Percentiles rank a stretch among this genome's conserved stretches.
Evolutionary conservation across 2,797 vertebrate genomes (phyloP).

Genomic region (Siniperca undulata): DNA sequence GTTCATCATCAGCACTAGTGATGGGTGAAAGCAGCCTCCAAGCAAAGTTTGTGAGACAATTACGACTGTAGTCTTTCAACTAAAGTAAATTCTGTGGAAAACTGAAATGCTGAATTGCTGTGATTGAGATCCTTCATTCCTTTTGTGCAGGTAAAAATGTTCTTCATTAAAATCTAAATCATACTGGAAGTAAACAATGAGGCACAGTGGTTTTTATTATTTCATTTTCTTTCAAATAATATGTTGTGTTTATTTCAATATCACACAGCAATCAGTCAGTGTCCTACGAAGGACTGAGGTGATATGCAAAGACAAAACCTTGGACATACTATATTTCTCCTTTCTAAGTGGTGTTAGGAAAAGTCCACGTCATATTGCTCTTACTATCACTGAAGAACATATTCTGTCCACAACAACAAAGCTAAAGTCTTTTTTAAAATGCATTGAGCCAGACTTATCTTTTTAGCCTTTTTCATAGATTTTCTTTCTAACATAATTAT

Average conservation of each 20-base stretch:
- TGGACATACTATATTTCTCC: conserved; percentile 40
- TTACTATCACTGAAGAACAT: neutral
- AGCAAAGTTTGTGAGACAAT: neutral
- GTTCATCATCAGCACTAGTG: neutral
- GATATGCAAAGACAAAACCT: conserved; percentile 35
- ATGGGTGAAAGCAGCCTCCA: neutral
- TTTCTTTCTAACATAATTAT: conserved; percentile 49
- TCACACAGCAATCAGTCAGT: conserved; percentile 1
- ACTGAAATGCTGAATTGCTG: conserved; percentile 9
- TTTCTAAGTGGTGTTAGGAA: conserved; percentile 20
- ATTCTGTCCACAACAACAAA: neutral
- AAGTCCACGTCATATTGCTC: conserved; percentile 3
- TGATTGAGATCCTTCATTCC: conserved; percentile 10
- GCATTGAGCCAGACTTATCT: conserved; percentile 2
- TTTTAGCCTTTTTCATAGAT: conserved; percentile 19
- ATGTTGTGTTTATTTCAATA: conserved; percentile 13
- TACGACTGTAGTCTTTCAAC: neutral
- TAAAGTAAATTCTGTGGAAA: neutral
- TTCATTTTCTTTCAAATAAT: conserved; percentile 3
- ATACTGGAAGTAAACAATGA: conserved; percentile 17
- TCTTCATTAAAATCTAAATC: conserved; percentile 35
- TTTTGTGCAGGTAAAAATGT: neutral
- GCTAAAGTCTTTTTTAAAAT: neutral
- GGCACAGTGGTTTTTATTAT: neutral
- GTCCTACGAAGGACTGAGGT: neutral